These are phyloP conservation scores for Drosophila vallismaia DNA, from an alignment of 2,888 invertebrate genomes.

Conservation along the genomic window DNA sequence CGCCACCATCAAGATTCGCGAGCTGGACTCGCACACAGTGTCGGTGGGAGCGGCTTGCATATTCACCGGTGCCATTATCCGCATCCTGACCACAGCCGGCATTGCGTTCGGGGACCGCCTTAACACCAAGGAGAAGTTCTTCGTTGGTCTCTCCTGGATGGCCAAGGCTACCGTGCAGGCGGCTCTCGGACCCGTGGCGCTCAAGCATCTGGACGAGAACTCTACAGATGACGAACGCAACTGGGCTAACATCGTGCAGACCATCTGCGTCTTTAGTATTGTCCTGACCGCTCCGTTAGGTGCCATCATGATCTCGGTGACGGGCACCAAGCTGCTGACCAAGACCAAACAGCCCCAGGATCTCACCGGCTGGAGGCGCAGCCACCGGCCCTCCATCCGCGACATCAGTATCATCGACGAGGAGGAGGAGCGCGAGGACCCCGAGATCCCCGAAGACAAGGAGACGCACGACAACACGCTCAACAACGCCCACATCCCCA, in stretches of 20 bases:
- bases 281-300: constrained; percentile 93
- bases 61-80: constrained; percentile 87
- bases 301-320: constrained; percentile 91
- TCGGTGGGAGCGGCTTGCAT: constrained; percentile 89
- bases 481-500: constrained; percentile 77
- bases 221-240: constrained; percentile 84
- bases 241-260: constrained; percentile 90
- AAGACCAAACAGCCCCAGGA: constrained; percentile 90
- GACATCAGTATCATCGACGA: constrained; percentile 95
- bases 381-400: constrained; percentile 92
- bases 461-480: constrained; percentile 81
- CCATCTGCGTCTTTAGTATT: constrained; percentile 91
- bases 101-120: constrained; percentile 91
- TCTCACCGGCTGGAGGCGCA: constrained; percentile 89
- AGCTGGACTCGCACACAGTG: constrained; percentile 89
- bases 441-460: constrained; percentile 81
- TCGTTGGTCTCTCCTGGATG: constrained; percentile 96
- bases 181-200: constrained; percentile 91
- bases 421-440: constrained; percentile 88
- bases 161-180: constrained; percentile 99
- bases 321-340: constrained; percentile 90
- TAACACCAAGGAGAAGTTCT: constrained; percentile 94
- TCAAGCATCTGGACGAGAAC: constrained; percentile 86
- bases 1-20: constrained; percentile 92
- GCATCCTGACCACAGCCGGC: constrained; percentile 88